Percentiles rank a stretch among this genome's conserved stretches.
These are phyloP conservation scores for Agelaius tricolor DNA, from an alignment of 2,113 vertebrate genomes.

Conservation along the genomic window DNA sequence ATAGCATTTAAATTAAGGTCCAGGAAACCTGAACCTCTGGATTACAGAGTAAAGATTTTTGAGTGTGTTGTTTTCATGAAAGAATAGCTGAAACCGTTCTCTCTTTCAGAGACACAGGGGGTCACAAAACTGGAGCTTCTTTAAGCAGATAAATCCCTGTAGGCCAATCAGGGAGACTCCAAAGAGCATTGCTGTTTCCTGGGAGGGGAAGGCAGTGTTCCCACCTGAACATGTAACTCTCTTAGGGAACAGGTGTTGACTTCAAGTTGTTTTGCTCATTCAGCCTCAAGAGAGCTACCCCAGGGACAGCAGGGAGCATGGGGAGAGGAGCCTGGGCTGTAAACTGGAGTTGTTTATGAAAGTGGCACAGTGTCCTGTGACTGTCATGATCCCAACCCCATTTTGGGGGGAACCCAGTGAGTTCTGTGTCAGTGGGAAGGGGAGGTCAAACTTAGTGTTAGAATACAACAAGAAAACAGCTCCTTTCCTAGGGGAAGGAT, in stretches of 20 bases:
- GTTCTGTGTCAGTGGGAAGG: background rate
- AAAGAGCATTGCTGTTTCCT: background rate
- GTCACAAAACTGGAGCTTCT: background rate
- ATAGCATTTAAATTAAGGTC: background rate
- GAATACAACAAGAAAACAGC: background rate
- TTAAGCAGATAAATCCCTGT: background rate
- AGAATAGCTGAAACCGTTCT: background rate
- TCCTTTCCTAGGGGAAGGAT: background rate
- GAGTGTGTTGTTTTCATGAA: background rate
- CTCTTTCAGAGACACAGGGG: background rate
- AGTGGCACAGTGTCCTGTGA: background rate
- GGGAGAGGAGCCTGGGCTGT: background rate
- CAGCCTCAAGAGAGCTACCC: background rate
- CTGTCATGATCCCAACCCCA: background rate
- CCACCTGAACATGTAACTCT: background rate
- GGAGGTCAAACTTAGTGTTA: background rate
- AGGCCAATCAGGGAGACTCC: background rate
- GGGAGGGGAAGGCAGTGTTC: background rate
- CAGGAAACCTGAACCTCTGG: background rate
- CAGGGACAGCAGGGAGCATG: background rate
- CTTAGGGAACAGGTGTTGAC: background rate
- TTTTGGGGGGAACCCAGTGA: too few relatives aligned
- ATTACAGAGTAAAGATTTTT: background rate
- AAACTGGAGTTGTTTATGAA: background rate
- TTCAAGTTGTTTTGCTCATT: constrained; percentile 11